phyloP scores from a whole-genome alignment of 2,888 invertebrate genomes.

The Nephrotoma appendiculata region DNA sequence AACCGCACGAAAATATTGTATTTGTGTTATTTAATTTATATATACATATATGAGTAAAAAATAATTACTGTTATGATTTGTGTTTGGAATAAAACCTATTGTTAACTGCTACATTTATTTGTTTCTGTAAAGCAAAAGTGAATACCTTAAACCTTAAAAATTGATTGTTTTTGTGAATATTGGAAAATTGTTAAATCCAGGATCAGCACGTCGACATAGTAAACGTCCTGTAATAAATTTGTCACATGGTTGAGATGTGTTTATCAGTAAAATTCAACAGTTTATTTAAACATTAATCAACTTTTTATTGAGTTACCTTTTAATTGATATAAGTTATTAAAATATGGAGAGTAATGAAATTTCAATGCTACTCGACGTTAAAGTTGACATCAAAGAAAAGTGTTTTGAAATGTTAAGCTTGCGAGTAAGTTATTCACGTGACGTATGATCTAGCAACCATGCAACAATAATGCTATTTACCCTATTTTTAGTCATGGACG shows the following conservation, averaged over 20 bases:
- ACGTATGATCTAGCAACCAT: background rate
- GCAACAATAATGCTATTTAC: background rate
- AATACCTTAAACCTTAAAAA: no score
- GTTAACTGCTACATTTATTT: no score
- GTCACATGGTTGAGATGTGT: background rate
- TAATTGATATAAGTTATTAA: background rate
- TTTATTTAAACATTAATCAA: background rate
- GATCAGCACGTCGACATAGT: background rate
- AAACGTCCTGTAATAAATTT: background rate
- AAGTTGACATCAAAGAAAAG: slow-evolving; percentile 29
- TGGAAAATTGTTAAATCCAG: background rate
- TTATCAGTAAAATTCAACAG: background rate
- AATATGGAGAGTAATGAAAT: slow-evolving; percentile 30
- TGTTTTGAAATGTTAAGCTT: slow-evolving; percentile 25
- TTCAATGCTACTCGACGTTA: slow-evolving; percentile 29
- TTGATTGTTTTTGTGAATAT: no score
- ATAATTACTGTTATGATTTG: no score
- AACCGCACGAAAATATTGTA: no score
- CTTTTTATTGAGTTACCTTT: background rate
- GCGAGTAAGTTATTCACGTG: slow-evolving; percentile 15
- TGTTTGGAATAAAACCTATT: no score
- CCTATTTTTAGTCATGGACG: slow-evolving; percentile 21
- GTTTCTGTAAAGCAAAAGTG: no score
- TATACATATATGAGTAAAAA: no score
- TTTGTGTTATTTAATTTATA: no score